Conservation (phyloP, 2,113 vertebrate species). For the Tupaia chinensis region DNA sequence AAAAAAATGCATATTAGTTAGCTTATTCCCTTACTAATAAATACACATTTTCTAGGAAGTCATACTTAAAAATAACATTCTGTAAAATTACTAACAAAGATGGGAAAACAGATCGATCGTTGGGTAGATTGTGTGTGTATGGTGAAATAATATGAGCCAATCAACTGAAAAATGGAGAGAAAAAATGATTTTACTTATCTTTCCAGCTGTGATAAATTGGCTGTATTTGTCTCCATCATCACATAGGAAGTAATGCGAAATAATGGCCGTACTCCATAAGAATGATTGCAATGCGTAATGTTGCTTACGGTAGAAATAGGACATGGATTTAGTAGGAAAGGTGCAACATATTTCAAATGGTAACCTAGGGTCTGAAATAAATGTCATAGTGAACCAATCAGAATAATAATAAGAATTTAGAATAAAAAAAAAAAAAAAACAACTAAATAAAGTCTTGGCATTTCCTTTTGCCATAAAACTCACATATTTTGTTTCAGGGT, state of each 20-base stretch:
- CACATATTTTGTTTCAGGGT: neutral
- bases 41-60: neutral
- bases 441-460: neutral
- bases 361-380: neutral
- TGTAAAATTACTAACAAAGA: neutral
- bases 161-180: neutral
- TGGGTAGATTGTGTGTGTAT: fast-evolving
- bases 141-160: neutral
- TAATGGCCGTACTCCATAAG: neutral
- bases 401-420: neutral
- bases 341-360: neutral
- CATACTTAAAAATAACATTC: neutral
- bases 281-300: neutral
- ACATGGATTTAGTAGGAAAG: fast-evolving
- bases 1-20: neutral
- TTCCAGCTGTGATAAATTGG: neutral
- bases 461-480: neutral
- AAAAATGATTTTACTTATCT: neutral
- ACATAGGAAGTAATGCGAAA: neutral
- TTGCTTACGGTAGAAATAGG: neutral
- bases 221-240: neutral
- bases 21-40: neutral
- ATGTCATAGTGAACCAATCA: neutral
- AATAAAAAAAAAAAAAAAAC: too few species aligned
- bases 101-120: neutral